These are phyloP conservation scores for Polietes domitor DNA, from an alignment of 2,888 invertebrate species.

Conservation along the genomic window DNA sequence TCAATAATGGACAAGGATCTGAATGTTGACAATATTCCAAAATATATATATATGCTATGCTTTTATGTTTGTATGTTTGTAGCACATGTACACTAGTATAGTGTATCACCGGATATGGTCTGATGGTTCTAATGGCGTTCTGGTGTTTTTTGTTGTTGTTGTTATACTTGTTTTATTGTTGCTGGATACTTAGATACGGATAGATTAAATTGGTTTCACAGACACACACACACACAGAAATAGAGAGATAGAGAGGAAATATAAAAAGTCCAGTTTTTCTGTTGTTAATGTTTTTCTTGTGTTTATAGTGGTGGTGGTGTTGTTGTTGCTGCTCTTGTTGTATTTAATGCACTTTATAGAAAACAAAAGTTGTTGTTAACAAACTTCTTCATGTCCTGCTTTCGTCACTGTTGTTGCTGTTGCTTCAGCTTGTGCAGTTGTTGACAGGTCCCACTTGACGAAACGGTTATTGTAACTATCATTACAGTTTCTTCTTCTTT, in stretches of 20 bases:
- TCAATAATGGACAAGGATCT: conserved; percentile 14
- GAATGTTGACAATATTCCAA: neutral
- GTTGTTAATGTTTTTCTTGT: conserved; percentile 12
- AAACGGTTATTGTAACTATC: conserved; percentile 40
- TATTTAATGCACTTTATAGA: conserved; percentile 35
- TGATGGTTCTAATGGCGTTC: conserved; percentile 26
- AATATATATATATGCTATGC: no score
- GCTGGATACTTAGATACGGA: no score
- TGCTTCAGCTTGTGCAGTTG: neutral
- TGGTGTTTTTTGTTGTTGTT: neutral
- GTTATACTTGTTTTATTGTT: neutral
- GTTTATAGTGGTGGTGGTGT: neutral
- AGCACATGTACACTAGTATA: neutral
- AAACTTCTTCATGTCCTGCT: neutral
- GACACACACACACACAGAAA: neutral
- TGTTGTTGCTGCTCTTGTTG: neutral
- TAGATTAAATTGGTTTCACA: neutral
- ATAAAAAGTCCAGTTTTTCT: conserved; percentile 13
- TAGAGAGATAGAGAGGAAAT: neutral
- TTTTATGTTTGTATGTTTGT: no score
- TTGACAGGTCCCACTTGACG: conserved; percentile 28
- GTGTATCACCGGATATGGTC: conserved; percentile 13
- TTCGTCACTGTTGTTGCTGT: neutral
- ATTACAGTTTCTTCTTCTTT: conserved; percentile 10
- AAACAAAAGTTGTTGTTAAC: conserved; percentile 21